phyloP scores from a whole-genome alignment of 2,797 vertebrate genomes.

The Micromesistius poutassou region DNA sequence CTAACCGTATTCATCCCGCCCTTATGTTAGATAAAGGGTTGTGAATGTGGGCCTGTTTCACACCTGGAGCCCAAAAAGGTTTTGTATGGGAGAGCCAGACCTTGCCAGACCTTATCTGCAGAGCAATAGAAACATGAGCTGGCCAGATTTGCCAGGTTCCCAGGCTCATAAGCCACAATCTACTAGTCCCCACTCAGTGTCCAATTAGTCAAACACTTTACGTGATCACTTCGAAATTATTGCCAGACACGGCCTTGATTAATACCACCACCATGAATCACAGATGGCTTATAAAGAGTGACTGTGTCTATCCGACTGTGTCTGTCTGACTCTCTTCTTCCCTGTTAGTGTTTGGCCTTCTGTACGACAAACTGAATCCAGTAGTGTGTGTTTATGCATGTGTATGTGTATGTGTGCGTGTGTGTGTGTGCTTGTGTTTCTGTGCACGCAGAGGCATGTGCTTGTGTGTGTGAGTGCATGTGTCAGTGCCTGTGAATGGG shows the following conservation, averaged over 20 bases:
- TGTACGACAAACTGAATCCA: not conserved
- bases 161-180: too few relatives aligned
- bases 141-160: too few relatives aligned
- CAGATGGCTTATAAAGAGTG: constrained; percentile 56
- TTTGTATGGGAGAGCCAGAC: too few relatives aligned
- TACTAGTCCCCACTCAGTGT: constrained; percentile 18
- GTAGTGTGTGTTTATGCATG: not conserved
- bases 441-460: too few relatives aligned
- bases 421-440: constrained; percentile 25
- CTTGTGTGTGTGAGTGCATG: too few relatives aligned
- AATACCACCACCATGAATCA: constrained; percentile 59
- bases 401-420: constrained; percentile 16
- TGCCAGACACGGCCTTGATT: constrained; percentile 50
- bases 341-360: not conserved
- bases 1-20: too few relatives aligned
- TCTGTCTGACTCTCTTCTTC: not conserved
- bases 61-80: too few relatives aligned
- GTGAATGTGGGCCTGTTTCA: too few relatives aligned
- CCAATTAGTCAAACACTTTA: constrained; percentile 54
- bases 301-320: not conserved
- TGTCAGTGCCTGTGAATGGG: too few relatives aligned
- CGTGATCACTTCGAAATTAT: constrained; percentile 53
- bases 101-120: too few relatives aligned
- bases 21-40: too few relatives aligned
- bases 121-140: too few relatives aligned